Percentiles rank a stretch among this genome's conserved stretches.
Conservation (phyloP, 2,113 vertebrate species). For the Syrrhaptes paradoxus region DNA sequence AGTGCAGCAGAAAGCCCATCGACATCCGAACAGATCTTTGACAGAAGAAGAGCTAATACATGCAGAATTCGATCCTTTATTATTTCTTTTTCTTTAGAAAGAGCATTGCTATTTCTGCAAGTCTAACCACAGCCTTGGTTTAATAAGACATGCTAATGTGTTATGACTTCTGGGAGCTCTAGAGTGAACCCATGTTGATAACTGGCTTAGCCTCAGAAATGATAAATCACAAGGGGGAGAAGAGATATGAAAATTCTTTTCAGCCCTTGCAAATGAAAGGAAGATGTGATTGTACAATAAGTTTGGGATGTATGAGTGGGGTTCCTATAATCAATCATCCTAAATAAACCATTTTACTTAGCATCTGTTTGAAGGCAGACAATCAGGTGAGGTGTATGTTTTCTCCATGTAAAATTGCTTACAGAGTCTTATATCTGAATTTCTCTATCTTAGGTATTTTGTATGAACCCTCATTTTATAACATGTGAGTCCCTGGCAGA, state of each 20-base stretch:
- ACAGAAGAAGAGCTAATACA: conserved; percentile 23
- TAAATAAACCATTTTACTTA: conserved; percentile 76
- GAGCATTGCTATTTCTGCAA: conserved; percentile 19
- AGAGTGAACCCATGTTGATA: conserved; percentile 74
- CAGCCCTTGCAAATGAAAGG: conserved; percentile 76
- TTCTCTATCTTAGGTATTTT: neutral
- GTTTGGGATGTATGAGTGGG: conserved; percentile 65
- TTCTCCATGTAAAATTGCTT: conserved; percentile 8
- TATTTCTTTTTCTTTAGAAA: conserved; percentile 39
- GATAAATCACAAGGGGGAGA: conserved; percentile 73
- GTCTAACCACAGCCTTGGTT: conserved; percentile 66
- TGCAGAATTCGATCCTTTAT: conserved; percentile 49
- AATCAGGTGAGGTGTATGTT: neutral
- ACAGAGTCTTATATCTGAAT: neutral
- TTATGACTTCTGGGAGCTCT: conserved; percentile 73
- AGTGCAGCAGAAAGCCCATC: neutral
- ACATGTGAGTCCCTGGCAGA: neutral
- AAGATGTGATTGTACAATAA: conserved; percentile 76
- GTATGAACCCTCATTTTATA: neutral
- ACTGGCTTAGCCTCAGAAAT: conserved; percentile 73
- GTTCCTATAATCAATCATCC: conserved; percentile 74
- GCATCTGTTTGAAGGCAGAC: conserved; percentile 54
- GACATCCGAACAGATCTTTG: neutral
- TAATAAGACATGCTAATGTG: conserved; percentile 78
- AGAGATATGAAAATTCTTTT: conserved; percentile 77